A percentile compares a stretch with the other conserved stretches of the same genome.
Evolutionary conservation across 2,797 vertebrate species (phyloP).

Genomic region (Dermochelys coriacea): DNA sequence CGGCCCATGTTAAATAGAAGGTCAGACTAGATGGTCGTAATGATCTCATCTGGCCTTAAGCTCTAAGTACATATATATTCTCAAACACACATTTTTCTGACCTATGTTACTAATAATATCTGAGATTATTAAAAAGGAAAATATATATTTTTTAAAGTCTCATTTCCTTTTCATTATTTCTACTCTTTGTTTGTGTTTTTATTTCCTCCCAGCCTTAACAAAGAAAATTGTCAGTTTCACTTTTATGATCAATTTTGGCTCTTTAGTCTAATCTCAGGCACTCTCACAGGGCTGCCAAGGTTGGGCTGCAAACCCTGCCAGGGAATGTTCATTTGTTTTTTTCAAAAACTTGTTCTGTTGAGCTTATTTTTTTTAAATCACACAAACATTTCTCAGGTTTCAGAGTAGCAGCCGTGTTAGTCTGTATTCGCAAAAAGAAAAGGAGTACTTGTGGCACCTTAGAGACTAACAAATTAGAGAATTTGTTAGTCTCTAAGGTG

Average conservation of each 20-base stretch:
- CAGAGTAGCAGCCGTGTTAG: too few relatives aligned
- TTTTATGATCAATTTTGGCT: neutral
- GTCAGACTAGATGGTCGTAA: neutral
- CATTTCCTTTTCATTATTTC: neutral
- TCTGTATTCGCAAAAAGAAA: too few relatives aligned
- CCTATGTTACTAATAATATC: neutral
- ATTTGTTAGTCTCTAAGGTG: too few relatives aligned
- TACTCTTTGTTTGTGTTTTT: rapidly evolving
- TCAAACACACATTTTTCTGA: neutral
- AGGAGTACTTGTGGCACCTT: too few relatives aligned
- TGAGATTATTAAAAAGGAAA: neutral
- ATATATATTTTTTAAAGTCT: too few relatives aligned
- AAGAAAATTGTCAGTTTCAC: rapidly evolving
- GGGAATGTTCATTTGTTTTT: neutral
- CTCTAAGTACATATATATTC: rapidly evolving
- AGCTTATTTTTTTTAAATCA: neutral
- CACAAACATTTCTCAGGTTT: neutral
- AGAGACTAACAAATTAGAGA: too few relatives aligned
- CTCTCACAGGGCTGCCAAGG: rapidly evolving
- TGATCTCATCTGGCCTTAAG: neutral
- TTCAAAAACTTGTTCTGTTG: neutral
- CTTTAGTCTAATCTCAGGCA: neutral
- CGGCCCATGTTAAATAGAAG: neutral
- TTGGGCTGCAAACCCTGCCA: neutral
- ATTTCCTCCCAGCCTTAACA: rapidly evolving